Conservation (phyloP, 2,888 invertebrate species). For the Rugalucina vietnamica region DNA sequence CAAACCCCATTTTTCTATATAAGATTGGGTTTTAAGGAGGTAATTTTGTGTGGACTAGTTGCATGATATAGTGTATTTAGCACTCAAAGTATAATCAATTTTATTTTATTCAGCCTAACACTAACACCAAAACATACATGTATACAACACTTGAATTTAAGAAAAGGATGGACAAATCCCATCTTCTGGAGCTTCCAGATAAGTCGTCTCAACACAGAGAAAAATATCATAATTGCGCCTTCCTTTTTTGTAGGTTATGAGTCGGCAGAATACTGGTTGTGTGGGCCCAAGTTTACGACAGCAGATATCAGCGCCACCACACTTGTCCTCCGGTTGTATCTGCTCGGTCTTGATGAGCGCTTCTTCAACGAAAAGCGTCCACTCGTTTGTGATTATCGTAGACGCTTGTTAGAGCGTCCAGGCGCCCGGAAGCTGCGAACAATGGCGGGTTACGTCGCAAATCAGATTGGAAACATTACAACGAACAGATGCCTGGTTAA, state of each 20-base stretch:
- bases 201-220: background rate
- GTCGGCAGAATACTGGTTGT: conserved; percentile 67
- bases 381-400: conserved; percentile 60
- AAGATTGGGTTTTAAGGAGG: too few species aligned
- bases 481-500: background rate
- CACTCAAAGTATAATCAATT: too few species aligned
- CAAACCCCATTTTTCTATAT: too few species aligned
- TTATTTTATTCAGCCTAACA: too few species aligned
- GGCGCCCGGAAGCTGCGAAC: conserved; percentile 27
- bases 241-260: conserved; percentile 45
- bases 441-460: background rate
- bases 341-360: conserved; percentile 65
- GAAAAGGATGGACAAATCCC: too few species aligned
- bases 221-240: too few species aligned
- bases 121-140: too few species aligned
- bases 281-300: conserved; percentile 70
- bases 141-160: too few species aligned
- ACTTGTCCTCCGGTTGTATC: conserved; percentile 62
- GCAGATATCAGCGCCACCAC: conserved; percentile 70
- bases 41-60: too few species aligned
- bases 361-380: conserved; percentile 68
- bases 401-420: conserved; percentile 42
- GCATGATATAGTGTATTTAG: too few species aligned
- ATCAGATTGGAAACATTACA: background rate
- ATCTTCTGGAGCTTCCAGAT: background rate